Base-by-base conservation (phyloP, 2,888 invertebrate species). In the Operophtera brumata region DNA sequence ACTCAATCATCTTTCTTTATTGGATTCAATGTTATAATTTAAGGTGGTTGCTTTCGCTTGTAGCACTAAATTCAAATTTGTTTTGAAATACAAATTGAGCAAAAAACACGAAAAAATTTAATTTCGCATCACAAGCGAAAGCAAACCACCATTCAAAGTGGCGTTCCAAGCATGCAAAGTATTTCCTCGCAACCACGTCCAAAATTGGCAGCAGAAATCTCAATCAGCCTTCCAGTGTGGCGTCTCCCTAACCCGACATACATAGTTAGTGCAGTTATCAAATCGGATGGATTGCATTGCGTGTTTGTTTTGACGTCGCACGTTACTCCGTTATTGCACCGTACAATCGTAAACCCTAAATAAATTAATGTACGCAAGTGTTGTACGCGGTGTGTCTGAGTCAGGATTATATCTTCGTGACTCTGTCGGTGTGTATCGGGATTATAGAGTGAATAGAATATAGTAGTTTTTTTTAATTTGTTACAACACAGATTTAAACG, bases 241-340 rank as follows among this genome's bases (percentile, higher is more conserved):
- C 58, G 36, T 60, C 45, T 30, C 47, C 59, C 56, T 58, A 47
- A 39, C 37, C 37, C 41, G 43, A 57, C 62, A 37, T 39, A 50
- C 69, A 60, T 59, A 57, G 61, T 70, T 66, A 73, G 61, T 72
- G 77, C 76, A 78, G 75, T 77, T 75, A 78, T 79, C 78, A 79
- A 79, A 78, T 68, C 64, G 71, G 69, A 77, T 68, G 72, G 73
- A 76, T 76, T 65, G 71, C 71, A 61, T 80, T 62, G 80, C 78
- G 75, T 80, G 80, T 69, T 65, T 67, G 64, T 64, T 72, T 67
- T 68, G 75, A 78, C 76, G 69, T 67, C 64, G 61, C 57, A 55
- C 67, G 61, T 62, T 62, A 61, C 62, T 61, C 59, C 59, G 58
- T 56, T 61, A 64, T 57, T 62, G 64, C 67, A 57, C 51, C 57